Conservation (phyloP, 2,888 invertebrate species). For the Aporophyla lueneburgensis region DNA sequence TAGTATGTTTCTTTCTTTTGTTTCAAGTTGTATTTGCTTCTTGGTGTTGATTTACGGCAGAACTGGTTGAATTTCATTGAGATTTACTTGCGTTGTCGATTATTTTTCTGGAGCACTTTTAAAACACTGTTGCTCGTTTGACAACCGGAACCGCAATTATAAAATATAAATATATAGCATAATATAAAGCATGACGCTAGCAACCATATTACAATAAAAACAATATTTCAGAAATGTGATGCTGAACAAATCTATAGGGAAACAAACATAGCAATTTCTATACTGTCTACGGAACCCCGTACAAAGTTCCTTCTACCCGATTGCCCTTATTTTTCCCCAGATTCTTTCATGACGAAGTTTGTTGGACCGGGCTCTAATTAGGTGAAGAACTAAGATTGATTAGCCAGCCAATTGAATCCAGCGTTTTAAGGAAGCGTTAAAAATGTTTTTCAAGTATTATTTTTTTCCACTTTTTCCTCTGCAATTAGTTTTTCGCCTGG, state of each 20-base stretch:
- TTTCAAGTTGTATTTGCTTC: too few relatives aligned
- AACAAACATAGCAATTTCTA: neutral
- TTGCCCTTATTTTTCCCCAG: conserved; percentile 45
- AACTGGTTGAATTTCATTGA: too few relatives aligned
- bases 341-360: conserved; percentile 67
- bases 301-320: neutral
- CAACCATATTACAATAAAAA: too few relatives aligned
- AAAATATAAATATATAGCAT: too few relatives aligned
- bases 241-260: neutral
- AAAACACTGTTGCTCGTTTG: too few relatives aligned
- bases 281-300: conserved; percentile 34
- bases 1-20: too few relatives aligned
- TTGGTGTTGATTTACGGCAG: too few relatives aligned
- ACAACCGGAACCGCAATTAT: too few relatives aligned
- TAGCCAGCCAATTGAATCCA: conserved; percentile 70
- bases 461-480: conserved; percentile 24
- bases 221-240: too few relatives aligned
- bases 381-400: conserved; percentile 75
- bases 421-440: conserved; percentile 63
- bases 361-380: conserved; percentile 69
- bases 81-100: too few relatives aligned
- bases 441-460: conserved; percentile 42
- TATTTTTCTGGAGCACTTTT: too few relatives aligned
- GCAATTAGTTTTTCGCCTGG: conserved; percentile 26
- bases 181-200: too few relatives aligned